phyloP scores from a whole-genome alignment of 2,888 invertebrate species.

The Sympetrum striolatum region DNA sequence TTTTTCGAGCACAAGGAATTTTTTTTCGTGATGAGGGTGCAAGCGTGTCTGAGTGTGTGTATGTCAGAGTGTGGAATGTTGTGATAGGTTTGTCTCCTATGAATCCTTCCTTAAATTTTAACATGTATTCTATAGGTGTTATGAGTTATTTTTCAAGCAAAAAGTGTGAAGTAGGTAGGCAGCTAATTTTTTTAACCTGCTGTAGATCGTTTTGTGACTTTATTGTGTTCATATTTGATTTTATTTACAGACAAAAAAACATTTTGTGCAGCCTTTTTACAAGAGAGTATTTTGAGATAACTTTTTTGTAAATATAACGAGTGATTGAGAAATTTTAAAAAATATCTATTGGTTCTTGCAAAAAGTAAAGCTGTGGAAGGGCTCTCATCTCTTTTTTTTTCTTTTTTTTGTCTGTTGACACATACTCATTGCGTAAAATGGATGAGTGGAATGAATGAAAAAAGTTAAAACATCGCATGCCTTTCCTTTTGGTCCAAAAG shows the following conservation, averaged over 20 bases:
- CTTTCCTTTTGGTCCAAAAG: slow-evolving; percentile 44
- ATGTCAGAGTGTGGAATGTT: slow-evolving; percentile 31
- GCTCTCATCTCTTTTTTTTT: neutral
- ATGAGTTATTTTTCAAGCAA: slow-evolving; percentile 45
- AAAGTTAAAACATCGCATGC: slow-evolving; percentile 23
- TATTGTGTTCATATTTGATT: slow-evolving; percentile 45
- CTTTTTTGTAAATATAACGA: slow-evolving; percentile 46
- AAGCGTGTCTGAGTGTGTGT: slow-evolving; percentile 24
- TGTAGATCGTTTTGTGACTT: slow-evolving; percentile 46
- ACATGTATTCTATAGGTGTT: slow-evolving; percentile 47
- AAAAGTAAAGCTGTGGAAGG: slow-evolving; percentile 16
- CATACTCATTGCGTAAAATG: slow-evolving; percentile 28
- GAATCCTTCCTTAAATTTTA: slow-evolving; percentile 48
- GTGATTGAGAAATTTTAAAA: slow-evolving; percentile 5
- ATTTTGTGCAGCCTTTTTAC: slow-evolving; percentile 46
- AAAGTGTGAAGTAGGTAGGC: slow-evolving; percentile 45
- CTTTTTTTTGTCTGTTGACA: slow-evolving; percentile 26
- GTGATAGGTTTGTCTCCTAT: slow-evolving; percentile 47
- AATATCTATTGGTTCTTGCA: slow-evolving; percentile 1
- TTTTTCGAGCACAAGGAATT: slow-evolving; percentile 6
- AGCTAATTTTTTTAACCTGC: slow-evolving; percentile 48
- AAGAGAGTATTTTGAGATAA: slow-evolving; percentile 46
- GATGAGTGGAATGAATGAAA: slow-evolving; percentile 26
- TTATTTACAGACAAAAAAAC: slow-evolving; percentile 44
- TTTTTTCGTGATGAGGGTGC: slow-evolving; percentile 36